Base-by-base conservation (phyloP, 2,888 invertebrate species). In the Schrankia costaestrigalis region DNA sequence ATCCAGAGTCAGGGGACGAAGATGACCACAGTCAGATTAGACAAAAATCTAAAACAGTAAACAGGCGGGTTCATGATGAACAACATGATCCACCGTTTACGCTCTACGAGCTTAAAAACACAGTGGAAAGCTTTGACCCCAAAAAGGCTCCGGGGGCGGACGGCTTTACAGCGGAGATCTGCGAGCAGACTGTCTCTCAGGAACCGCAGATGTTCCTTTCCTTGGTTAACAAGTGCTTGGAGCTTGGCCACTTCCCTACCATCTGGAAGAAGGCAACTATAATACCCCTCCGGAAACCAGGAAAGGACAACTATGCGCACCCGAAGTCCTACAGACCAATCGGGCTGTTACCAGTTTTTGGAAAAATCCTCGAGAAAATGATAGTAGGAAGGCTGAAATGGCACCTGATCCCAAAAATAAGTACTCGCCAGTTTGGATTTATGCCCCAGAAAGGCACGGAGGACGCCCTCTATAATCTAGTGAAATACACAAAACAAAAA, bases 131-230 rank as follows among this genome's bases (percentile, higher is more conserved):
- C 6, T 31, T 31, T 24, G 25, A 25, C 12, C 26, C 26, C 13
- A 26, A 26, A 8, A 26, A 26, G 13, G 26, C 26, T 3, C 26
- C 26, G 1, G 26, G 26, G 12, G 26, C 9, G 7, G 15, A 31
- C 12, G 11, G 14, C 12, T 24, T 11, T 25, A 31, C 11, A 11
- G 10, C 17, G 6, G 25, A 30, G 22, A 30, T 24, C 24, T 22
- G 22, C 17, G 3, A 3, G 4, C 17, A 17, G 7, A 17, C n/a
- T n/a, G n/a, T n/a, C n/a, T n/a, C n/a, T n/a, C n/a, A n/a, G n/a
- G n/a, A n/a, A n/a, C n/a, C n/a, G n/a, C n/a, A n/a, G n/a, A n/a
- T n/a, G n/a, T n/a, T n/a, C n/a, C n/a, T n/a, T n/a, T n/a, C n/a
- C n/a, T n/a, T n/a, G n/a, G n/a, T n/a, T n/a, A n/a, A n/a, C n/a